phyloP scores from a whole-genome alignment of 2,888 invertebrate genomes.

The Phyllotreta striolata region DNA sequence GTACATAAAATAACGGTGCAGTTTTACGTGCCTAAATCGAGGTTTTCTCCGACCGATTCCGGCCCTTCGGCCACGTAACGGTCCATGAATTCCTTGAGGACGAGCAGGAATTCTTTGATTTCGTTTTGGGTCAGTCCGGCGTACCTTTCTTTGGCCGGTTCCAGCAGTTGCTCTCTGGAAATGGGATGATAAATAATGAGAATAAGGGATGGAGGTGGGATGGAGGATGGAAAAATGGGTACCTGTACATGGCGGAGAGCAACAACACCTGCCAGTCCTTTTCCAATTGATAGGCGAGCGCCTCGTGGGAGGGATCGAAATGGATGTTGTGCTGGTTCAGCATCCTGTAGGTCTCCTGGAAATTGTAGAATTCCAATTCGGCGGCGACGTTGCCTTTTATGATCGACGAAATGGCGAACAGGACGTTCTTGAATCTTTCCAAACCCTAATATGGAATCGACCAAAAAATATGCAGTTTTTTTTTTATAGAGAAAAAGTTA shows the following conservation, averaged over 20 bases:
- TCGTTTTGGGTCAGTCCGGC: constrained; percentile 80
- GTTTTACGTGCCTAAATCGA: constrained; percentile 65
- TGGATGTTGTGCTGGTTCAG: constrained; percentile 75
- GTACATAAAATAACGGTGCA: constrained; percentile 4
- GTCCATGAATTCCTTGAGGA: constrained; percentile 73
- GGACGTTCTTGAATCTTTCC: constrained; percentile 83
- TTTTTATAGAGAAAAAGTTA: too few relatives aligned
- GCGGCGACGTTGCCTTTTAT: constrained; percentile 78
- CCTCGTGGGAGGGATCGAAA: constrained; percentile 65
- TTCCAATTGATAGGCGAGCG: constrained; percentile 68
- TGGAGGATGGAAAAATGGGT: too few relatives aligned
- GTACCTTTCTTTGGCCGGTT: constrained; percentile 87
- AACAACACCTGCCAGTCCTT: constrained; percentile 75
- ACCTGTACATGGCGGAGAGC: constrained; percentile 61
- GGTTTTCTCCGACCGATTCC: constrained; percentile 77
- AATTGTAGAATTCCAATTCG: constrained; percentile 77
- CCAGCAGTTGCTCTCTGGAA: constrained; percentile 73
- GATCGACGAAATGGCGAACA: constrained; percentile 82
- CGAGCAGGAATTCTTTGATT: constrained; percentile 73
- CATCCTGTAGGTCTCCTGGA: constrained; percentile 81
- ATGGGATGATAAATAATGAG: too few relatives aligned
- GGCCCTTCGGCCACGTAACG: constrained; percentile 82
- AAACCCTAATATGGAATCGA: constrained; percentile 69
- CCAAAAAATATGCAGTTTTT: too few relatives aligned
- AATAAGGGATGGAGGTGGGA: too few relatives aligned